These are phyloP conservation scores for Calephelis nemesis DNA, from an alignment of 1,140 invertebrate genomes.

Conservation along the genomic window DNA sequence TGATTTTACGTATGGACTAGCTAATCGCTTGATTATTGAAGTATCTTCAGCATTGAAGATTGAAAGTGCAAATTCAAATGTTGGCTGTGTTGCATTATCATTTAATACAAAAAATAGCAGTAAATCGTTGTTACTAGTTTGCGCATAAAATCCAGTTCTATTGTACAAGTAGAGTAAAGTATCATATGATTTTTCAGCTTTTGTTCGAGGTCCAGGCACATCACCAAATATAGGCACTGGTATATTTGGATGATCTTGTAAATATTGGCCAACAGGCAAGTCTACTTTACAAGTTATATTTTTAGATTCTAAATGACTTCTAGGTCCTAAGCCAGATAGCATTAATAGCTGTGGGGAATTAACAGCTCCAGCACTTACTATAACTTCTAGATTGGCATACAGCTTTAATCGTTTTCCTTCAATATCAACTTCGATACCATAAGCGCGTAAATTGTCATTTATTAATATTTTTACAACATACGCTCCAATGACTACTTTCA, in stretches of 20 bases:
- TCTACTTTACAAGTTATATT: slow-evolving; percentile 79
- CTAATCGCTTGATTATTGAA: no score
- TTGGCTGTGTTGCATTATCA: no score
- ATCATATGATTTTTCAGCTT: no score
- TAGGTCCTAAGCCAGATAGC: slow-evolving; percentile 68
- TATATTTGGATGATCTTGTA: no score
- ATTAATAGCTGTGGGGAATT: slow-evolving; percentile 78
- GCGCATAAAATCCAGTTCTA: no score
- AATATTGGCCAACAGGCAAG: slow-evolving; percentile 47
- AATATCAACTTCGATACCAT: slow-evolving; percentile 54
- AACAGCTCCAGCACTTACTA: slow-evolving; percentile 75
- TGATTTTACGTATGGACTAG: no score
- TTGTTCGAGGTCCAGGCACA: no score
- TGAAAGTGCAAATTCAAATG: no score
- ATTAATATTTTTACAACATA: slow-evolving; percentile 72
- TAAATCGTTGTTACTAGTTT: no score
- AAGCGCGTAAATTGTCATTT: slow-evolving; percentile 40
- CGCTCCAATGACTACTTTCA: slow-evolving; percentile 78
- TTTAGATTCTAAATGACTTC: slow-evolving; percentile 52
- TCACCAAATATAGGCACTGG: no score
- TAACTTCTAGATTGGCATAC: slow-evolving; percentile 71
- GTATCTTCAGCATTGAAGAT: slow-evolving; percentile 28
- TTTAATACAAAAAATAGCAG: no score
- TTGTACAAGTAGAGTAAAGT: no score
- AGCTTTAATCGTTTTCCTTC: slow-evolving; percentile 43